These are phyloP conservation scores for Narcine bancroftii DNA, from an alignment of 2,113 vertebrate species.

Conservation along the genomic window DNA sequence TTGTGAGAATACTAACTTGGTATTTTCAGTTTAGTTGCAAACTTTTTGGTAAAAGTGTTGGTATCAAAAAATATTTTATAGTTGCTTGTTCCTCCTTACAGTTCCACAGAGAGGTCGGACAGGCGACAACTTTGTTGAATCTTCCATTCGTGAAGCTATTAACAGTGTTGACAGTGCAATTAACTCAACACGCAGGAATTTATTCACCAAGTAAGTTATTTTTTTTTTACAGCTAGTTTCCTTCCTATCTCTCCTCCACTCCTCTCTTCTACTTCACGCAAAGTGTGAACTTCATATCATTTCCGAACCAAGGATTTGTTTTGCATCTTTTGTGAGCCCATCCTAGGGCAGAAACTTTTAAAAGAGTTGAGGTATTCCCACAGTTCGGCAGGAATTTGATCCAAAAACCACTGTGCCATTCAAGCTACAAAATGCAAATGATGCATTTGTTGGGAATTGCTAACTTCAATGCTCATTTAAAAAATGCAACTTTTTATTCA, in stretches of 20 bases:
- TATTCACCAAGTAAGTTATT: constrained; percentile 37
- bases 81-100: constrained; percentile 12
- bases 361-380: background rate
- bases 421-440: background rate
- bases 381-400: background rate
- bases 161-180: constrained; percentile 39
- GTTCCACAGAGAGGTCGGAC: constrained; percentile 37
- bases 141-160: constrained; percentile 40
- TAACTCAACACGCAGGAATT: constrained; percentile 36
- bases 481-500: too few relatives aligned
- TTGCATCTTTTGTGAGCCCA: background rate
- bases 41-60: background rate
- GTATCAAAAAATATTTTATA: background rate
- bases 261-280: background rate
- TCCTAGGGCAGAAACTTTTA: background rate
- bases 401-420: too few relatives aligned
- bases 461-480: too few relatives aligned
- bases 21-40: background rate
- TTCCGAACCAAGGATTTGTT: background rate
- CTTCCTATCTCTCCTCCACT: background rate
- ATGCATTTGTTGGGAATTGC: background rate
- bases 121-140: constrained; percentile 39
- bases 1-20: background rate
- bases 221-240: background rate
- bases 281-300: background rate